Evolutionary conservation across 2,888 invertebrate genomes (phyloP), one percentile per base, ranked within the genome.

Genomic region (Dimorphilus gyrociliatus): DNA sequence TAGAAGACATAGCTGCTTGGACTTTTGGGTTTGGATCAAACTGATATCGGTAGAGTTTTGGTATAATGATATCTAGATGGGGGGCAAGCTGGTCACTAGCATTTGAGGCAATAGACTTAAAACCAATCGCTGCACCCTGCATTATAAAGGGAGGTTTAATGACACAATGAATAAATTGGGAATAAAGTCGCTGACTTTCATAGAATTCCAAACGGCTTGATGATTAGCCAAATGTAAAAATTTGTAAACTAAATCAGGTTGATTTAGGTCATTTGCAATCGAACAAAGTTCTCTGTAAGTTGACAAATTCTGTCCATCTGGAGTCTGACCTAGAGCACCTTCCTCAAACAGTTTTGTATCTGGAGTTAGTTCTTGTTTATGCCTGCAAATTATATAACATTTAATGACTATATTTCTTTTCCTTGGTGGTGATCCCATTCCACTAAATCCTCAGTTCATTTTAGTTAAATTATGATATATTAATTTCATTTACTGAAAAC

Each of bases 221-320:
- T 88, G 82, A 67, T 86, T 86, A 0, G 88, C 88, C 40, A 90
- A 66, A 58, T 86, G 80, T 81, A 92, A 81, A 58, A 92, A 92
- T 61, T 84, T 82, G 64, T 92, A 92, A 39, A 88, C 74, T 37
- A 92, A 70, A 55, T 90, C 88, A 0, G 90, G 90, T 55, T 90
- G 82, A 55, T 88, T 88, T 39, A 92, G 67, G 63, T 90, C 88
- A 1, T 84, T 84, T 1, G 88, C 88, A 25, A 90, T 66, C 0
- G 84, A 79, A 60, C 88, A 90, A 29, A 92, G 68, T 61, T 92
- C 90, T 56, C 81, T 84, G 64, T 92, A 92, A 0, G 90, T 90
- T 1, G 86, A 78, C 18, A 90, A 67, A 48, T 78, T 81, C 8
- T 81, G 81, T 0, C 82, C 86, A 14, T 80, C 77, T 2, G 86